Percentiles rank a stretch among this genome's conserved stretches.
phyloP scores from a whole-genome alignment of 2,113 vertebrate genomes.

The Nothocercus julius region DNA sequence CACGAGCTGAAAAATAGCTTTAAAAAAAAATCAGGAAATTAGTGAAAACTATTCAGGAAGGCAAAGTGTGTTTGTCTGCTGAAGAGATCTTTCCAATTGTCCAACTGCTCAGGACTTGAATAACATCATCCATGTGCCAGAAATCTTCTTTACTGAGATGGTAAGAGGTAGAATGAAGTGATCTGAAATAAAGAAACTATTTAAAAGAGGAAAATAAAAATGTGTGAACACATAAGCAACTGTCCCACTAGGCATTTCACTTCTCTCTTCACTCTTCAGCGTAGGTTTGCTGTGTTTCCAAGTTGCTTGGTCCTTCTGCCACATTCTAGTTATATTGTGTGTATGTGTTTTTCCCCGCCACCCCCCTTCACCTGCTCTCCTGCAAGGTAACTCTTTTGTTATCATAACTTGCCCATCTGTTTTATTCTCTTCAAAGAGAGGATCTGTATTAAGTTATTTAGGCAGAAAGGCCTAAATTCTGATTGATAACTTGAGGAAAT shows the following conservation, averaged over 20 bases:
- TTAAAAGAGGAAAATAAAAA: neutral
- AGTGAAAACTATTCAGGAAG: neutral
- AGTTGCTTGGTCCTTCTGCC: neutral
- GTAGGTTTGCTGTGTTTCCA: neutral
- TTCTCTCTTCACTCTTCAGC: neutral
- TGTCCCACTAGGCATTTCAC: neutral
- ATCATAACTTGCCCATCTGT: neutral
- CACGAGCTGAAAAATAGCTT: neutral
- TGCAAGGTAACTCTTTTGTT: neutral
- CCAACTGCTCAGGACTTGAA: accelerated
- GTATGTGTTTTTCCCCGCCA: neutral
- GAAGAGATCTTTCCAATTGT: neutral
- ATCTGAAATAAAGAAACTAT: neutral
- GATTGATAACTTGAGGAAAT: neutral
- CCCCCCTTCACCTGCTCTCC: neutral
- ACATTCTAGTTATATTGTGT: neutral
- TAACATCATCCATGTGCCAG: neutral
- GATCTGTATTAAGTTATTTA: accelerated
- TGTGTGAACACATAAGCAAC: neutral
- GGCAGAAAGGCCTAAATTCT: neutral
- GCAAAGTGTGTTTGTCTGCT: neutral
- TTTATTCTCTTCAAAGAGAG: neutral
- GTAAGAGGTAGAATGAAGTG: neutral
- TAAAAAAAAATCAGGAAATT: neutral
- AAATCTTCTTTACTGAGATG: neutral